Conservation (phyloP, 2,113 vertebrate genomes). For the Fregetta grallaria region DNA sequence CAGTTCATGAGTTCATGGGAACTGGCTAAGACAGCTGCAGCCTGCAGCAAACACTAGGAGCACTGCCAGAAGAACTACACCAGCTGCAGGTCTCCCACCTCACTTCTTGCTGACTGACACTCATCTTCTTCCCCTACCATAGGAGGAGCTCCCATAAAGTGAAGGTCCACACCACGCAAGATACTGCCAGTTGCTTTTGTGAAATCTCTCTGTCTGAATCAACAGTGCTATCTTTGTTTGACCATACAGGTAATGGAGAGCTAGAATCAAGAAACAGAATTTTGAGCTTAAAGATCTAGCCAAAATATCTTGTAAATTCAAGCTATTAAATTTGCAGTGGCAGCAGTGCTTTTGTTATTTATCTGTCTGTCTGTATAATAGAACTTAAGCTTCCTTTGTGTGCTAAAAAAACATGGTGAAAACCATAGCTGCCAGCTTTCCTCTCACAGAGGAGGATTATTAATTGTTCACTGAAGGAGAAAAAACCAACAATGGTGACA, state of each 20-base stretch:
- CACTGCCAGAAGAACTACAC: conserved; percentile 10
- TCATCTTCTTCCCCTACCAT: background rate
- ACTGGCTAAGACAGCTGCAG: conserved; percentile 50
- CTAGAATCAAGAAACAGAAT: background rate
- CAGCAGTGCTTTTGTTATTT: background rate
- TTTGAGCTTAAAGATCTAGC: background rate
- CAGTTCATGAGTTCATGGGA: conserved; percentile 67
- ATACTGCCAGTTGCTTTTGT: background rate
- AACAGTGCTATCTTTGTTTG: background rate
- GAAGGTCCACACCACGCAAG: background rate
- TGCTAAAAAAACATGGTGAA: conserved; percentile 2
- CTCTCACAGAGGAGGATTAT: conserved; percentile 4
- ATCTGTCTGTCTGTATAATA: background rate
- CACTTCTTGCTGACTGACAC: background rate
- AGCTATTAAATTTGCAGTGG: background rate
- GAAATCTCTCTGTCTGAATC: background rate
- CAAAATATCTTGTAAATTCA: background rate
- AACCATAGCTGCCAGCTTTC: conserved; percentile 15
- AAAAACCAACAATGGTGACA: conserved; percentile 57
- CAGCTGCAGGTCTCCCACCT: conserved; percentile 41
- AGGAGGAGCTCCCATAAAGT: background rate
- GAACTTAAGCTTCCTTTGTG: background rate
- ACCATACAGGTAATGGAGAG: background rate
- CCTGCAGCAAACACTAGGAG: background rate
- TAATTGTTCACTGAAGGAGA: conserved; percentile 50